Evolutionary conservation across 2,888 invertebrate species (phyloP), one percentile per base, ranked within the genome.

Genomic region (Diachrysia chrysitis): DNA sequence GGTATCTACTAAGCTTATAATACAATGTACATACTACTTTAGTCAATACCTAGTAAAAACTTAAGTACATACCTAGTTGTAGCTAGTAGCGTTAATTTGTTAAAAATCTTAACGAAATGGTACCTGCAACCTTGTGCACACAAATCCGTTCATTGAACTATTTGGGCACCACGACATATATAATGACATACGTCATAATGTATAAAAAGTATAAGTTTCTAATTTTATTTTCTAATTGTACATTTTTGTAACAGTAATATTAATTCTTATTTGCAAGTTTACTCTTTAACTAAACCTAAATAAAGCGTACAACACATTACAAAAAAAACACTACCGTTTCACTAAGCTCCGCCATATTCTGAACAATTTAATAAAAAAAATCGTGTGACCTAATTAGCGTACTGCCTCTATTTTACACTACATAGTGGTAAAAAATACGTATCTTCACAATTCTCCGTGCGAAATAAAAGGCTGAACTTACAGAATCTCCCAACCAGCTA

Each of bases 401-500:
- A 21, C 48, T 51, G 48, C 48, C 42, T 51, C 3, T 19, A 51
- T 12, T 51, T 21, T 21, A 21, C 21, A 51, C 48, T 51, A 21
- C 19, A 51, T 51, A 19, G 48, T 51, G 16, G 17, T 48, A 48
- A 1, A 6, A 58, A 35, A 7, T 10, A 10, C 0, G 10, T 32
- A 35, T 29, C 9, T 19, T 37, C 21, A n/a, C 23, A 12, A 58
- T 16, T 9, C 12, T 21, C n/a, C 54, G 60, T n/a, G n/a, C 0
- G 0, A 37, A 62, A 70, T 61, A 64, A 78, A 78, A 48, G 23
- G 37, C 10, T 9, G 0, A 55, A 58, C 29, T 55, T 56, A 5
- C 59, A 59, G 58, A 46, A 23, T 61, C 65, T 62, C 66, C 54
- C 76, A 58, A 64, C 17, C 58, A 25, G 53, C 48, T 42, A 81